phyloP scores from a whole-genome alignment of 2,113 vertebrate species.

The Tragelaphus buxtoni region DNA sequence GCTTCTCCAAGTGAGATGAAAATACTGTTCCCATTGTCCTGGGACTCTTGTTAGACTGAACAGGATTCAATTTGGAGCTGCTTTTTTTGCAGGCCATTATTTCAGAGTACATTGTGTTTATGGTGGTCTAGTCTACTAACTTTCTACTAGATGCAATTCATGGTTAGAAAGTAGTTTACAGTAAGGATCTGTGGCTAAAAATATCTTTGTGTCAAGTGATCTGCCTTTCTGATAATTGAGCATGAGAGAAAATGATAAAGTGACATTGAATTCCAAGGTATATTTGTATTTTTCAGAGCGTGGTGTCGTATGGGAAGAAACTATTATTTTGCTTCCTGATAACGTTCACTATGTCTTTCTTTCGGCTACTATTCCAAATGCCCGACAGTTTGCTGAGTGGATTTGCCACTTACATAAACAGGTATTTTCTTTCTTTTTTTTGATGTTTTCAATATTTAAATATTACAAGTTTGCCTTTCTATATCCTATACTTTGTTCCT shows the following conservation, averaged over 20 bases:
- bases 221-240: not conserved
- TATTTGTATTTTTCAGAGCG: conserved; percentile 85
- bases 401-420: conserved; percentile 98
- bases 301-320: conserved; percentile 99
- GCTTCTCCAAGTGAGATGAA: not conserved
- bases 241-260: not conserved
- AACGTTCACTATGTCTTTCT: conserved; percentile 99
- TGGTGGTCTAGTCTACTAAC: not conserved
- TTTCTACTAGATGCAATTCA: not conserved
- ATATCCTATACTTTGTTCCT: not conserved
- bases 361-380: conserved; percentile 98
- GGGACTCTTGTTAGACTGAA: not conserved
- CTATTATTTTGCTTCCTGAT: conserved; percentile 98
- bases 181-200: not conserved
- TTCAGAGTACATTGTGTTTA: not conserved
- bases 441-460: not conserved
- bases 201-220: not conserved
- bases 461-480: not conserved
- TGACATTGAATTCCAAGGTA: not conserved
- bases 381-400: conserved; percentile 98
- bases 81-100: not conserved
- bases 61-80: not conserved
- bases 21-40: not conserved
- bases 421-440: conserved; percentile 76
- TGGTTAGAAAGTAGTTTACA: not conserved